phyloP scores from a whole-genome alignment of 2,888 invertebrate species.

The Stenurella melanura region DNA sequence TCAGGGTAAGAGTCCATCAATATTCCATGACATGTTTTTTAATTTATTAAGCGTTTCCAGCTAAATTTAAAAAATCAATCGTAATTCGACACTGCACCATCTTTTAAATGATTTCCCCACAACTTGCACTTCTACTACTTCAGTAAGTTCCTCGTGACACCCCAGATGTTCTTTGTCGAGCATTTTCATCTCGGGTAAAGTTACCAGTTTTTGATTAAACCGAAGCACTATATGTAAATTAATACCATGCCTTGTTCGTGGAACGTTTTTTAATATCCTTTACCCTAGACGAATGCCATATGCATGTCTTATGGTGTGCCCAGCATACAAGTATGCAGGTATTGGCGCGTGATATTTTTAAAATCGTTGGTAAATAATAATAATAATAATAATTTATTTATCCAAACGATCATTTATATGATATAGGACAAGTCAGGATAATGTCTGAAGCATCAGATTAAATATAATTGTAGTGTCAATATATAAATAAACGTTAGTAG shows the following conservation, averaged over 20 bases:
- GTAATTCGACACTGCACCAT: slow-evolving; percentile 42
- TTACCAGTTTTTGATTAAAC: slow-evolving; percentile 36
- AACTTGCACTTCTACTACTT: slow-evolving; percentile 34
- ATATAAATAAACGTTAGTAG: too few species aligned
- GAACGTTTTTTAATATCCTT: slow-evolving; percentile 13
- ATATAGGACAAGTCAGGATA: too few species aligned
- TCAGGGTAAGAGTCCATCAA: slow-evolving; percentile 11
- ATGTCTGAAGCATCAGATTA: too few species aligned
- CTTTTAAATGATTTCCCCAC: slow-evolving; percentile 49
- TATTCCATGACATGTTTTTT: neutral
- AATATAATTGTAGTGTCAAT: too few species aligned
- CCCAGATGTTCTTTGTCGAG: slow-evolving; percentile 38
- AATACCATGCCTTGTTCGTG: slow-evolving; percentile 19
- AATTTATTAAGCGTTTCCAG: slow-evolving; percentile 12
- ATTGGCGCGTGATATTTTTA: too few species aligned
- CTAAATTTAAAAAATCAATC: slow-evolving; percentile 32
- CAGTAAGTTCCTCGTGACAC: slow-evolving; percentile 33
- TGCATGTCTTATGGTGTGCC: neutral
- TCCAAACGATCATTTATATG: too few species aligned
- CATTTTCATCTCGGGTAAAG: slow-evolving; percentile 29
- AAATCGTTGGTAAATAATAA: too few species aligned
- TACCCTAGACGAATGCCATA: slow-evolving; percentile 1
- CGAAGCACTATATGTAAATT: slow-evolving; percentile 39
- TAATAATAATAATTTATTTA: too few species aligned
- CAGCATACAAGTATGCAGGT: neutral